Percentiles rank a stretch among this genome's conserved stretches.
Conservation (phyloP, 2,113 vertebrate genomes). For the Pimephales promelas region DNA sequence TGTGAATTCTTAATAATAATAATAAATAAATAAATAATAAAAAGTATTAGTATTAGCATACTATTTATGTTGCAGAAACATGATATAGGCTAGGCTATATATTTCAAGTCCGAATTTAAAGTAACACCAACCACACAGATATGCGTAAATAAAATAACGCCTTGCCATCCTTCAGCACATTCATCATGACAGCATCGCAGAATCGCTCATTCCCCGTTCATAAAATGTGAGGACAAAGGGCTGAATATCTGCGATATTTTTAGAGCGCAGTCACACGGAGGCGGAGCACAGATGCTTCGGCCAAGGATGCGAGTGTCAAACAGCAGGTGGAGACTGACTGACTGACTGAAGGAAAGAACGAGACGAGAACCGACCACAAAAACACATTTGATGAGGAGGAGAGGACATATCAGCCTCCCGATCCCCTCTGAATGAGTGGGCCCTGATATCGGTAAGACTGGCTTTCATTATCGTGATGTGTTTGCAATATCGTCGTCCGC, state of each 20-base stretch:
- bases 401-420: not conserved
- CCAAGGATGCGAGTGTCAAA: conserved; percentile 60
- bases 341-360: conserved; percentile 24
- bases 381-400: conserved; percentile 14
- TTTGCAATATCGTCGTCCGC: not conserved
- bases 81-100: not conserved
- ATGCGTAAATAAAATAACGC: not conserved
- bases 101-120: not conserved
- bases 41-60: not conserved
- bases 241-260: conserved; percentile 51
- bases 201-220: not conserved
- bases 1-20: too few relatives aligned
- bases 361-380: conserved; percentile 17
- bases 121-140: not conserved
- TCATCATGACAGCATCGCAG: not conserved
- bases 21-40: not conserved
- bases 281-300: conserved; percentile 66
- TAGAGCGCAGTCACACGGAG: conserved; percentile 55
- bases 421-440: conserved; percentile 23
- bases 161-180: not conserved
- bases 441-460: conserved; percentile 52
- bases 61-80: not conserved
- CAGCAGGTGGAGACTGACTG: conserved; percentile 68
- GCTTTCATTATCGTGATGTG: not conserved
- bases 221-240: conserved; percentile 27